Percentiles rank a stretch among this genome's conserved stretches.
Evolutionary conservation across 2,113 vertebrate genomes (phyloP).

Genomic region (Stictonetta naevosa): DNA sequence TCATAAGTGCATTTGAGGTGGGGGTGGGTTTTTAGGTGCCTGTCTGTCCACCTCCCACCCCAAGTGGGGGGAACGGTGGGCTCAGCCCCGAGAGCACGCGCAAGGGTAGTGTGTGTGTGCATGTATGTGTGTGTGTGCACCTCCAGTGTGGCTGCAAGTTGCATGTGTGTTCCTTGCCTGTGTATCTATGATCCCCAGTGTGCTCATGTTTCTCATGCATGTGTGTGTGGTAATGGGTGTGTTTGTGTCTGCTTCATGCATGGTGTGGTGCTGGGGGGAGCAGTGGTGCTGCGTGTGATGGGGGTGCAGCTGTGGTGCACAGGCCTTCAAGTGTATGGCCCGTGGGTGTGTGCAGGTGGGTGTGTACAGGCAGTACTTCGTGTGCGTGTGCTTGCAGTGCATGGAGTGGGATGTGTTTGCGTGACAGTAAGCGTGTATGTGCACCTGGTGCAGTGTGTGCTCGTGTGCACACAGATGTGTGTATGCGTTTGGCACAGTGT

Average conservation of each 20-base stretch:
- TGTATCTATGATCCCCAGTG: neutral
- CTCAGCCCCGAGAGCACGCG: neutral
- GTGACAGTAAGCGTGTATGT: too few species aligned
- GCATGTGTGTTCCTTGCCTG: neutral
- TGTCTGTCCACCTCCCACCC: neutral
- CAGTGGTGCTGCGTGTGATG: rapidly evolving
- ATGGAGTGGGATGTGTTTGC: too few species aligned
- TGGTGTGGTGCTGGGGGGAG: neutral
- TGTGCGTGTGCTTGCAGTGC: neutral
- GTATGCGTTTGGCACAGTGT: neutral
- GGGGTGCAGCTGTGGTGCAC: neutral
- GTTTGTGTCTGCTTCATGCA: neutral
- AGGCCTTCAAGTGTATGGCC: neutral
- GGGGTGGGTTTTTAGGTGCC: too few species aligned
- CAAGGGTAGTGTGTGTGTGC: neutral
- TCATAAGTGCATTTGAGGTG: neutral
- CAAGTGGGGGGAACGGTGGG: rapidly evolving
- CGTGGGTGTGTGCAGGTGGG: neutral
- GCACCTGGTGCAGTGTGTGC: too few species aligned
- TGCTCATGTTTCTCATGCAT: too few species aligned
- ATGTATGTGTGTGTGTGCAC: too few species aligned
- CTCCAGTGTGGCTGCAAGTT: neutral
- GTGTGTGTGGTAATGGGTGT: neutral
- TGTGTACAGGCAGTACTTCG: neutral
- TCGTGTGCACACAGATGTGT: neutral